Evolutionary conservation across 1,140 invertebrate species (phyloP), one percentile per base, ranked within the genome.

Genomic region (Zaprionus vittiger): DNA sequence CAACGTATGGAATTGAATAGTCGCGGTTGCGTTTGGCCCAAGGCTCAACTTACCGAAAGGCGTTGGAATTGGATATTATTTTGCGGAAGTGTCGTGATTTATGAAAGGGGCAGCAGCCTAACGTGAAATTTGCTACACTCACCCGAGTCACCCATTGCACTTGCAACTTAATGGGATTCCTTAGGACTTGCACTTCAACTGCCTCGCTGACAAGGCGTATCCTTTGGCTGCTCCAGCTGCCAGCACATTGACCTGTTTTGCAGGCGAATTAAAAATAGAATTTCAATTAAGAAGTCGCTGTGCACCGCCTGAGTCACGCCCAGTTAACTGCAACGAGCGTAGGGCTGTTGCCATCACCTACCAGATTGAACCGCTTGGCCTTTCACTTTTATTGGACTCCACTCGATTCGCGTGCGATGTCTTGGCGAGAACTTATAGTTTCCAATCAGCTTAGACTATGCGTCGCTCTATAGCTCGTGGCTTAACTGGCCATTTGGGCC

Each of bases 1-100:
- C 84, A 87, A 73, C 47, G 61, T 83, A 49, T 86, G 52, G 83
- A 87, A 87, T 90, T 87, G 84, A 87, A 87, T 90, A 90, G 84
- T 90, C 85, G 85, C 60, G 75, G 84, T 87, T 87, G 84, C 84
- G 84, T 86, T 56, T 59, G 34, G 66, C 64, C 54, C 47, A 9
- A n/a, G 34, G n/a, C 24, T 5, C 26, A 37, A 44, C 49, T n/a
- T 17, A 17, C 9, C 14, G 22, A 14, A 44, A 38, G 52, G 34
- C 34, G 54, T 54, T n/a, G 41, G 38, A 44, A 54, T 68, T 59
- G 37, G 26, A 59, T n/a, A 60, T 69, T 37, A 52, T 9, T 20
- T n/a, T 12, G 37, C 56, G 31, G 49, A 62, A 55, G 44, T 72
- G 70, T 55, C 71, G 71, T 67, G 64, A 79, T 72, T 86, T 85